Evolutionary conservation across 2,113 vertebrate species (phyloP).

Genomic region (Catagonus wagneri): DNA sequence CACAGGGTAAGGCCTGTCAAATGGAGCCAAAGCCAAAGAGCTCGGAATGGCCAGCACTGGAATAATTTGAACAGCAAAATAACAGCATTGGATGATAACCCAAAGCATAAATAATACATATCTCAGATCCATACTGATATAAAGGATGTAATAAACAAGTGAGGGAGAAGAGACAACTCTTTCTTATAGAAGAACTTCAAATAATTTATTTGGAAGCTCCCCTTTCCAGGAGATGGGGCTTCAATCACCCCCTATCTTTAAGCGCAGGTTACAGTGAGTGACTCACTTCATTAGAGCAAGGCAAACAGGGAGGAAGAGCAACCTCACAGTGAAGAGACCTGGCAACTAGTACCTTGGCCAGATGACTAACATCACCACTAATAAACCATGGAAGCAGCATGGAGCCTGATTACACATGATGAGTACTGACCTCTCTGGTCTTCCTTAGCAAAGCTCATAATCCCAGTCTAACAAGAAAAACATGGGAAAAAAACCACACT

Average conservation of each 20-base stretch:
- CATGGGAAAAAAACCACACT: background rate
- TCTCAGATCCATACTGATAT: background rate
- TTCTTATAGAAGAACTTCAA: background rate
- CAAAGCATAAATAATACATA: background rate
- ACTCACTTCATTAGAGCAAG: background rate
- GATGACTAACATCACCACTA: background rate
- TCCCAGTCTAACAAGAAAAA: background rate
- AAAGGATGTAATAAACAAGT: background rate
- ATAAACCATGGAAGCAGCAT: background rate
- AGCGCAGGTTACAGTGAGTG: background rate
- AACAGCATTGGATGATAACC: background rate
- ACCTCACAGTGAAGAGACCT: background rate
- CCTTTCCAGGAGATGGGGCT: background rate
- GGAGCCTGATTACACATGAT: background rate
- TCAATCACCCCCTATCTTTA: background rate
- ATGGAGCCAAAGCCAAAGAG: background rate
- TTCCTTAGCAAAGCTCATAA: background rate
- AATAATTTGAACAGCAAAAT: background rate
- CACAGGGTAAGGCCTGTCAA: background rate
- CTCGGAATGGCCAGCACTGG: background rate
- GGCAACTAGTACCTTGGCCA: background rate
- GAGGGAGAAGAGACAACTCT: background rate
- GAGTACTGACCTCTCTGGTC: background rate
- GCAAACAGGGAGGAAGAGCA: background rate
- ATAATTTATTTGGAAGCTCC: background rate